These are phyloP conservation scores for Podabrus alpinus DNA, from an alignment of 2,888 invertebrate species.

Conservation along the genomic window DNA sequence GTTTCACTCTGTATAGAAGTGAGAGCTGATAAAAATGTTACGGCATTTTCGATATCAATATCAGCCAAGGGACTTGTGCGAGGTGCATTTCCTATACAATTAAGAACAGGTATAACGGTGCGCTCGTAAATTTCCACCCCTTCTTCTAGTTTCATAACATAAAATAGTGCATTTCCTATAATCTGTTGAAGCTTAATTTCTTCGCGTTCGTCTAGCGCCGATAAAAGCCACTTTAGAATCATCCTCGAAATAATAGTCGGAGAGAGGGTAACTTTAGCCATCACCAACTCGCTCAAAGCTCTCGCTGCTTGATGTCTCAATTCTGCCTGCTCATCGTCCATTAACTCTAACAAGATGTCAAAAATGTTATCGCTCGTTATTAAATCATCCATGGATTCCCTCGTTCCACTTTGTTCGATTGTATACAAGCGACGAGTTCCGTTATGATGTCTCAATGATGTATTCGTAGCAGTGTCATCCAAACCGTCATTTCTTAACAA, in stretches of 20 bases:
- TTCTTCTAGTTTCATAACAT: slow-evolving; percentile 8
- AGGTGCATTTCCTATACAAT: slow-evolving; percentile 22
- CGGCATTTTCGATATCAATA: slow-evolving; percentile 20
- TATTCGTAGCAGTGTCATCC: not conserved
- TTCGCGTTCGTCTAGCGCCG: slow-evolving; percentile 12
- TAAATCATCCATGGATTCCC: slow-evolving; percentile 9
- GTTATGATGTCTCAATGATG: not conserved
- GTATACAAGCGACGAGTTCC: slow-evolving; percentile 18
- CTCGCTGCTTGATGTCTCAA: slow-evolving; percentile 7
- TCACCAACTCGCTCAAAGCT: slow-evolving; percentile 15
- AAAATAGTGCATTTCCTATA: slow-evolving; percentile 11
- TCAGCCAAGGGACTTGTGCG: slow-evolving; percentile 23
- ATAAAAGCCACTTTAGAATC: slow-evolving; percentile 24
- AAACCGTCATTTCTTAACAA: slow-evolving; percentile 3
- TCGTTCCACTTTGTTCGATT: slow-evolving; percentile 2
- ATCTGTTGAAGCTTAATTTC: slow-evolving; percentile 21
- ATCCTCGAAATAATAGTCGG: slow-evolving; percentile 12
- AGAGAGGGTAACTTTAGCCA: slow-evolving; percentile 10
- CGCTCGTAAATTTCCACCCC: slow-evolving; percentile 19
- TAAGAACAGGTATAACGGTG: slow-evolving; percentile 20
- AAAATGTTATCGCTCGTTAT: slow-evolving; percentile 12
- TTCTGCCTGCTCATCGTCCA: slow-evolving; percentile 23
- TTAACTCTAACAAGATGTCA: slow-evolving; percentile 17
- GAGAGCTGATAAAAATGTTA: slow-evolving; percentile 22
- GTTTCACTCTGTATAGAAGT: slow-evolving; percentile 6